Percentiles rank a stretch among this genome's conserved stretches.
Conservation (phyloP, 2,888 invertebrate genomes). For the Lepidocyrtoides sp. region DNA sequence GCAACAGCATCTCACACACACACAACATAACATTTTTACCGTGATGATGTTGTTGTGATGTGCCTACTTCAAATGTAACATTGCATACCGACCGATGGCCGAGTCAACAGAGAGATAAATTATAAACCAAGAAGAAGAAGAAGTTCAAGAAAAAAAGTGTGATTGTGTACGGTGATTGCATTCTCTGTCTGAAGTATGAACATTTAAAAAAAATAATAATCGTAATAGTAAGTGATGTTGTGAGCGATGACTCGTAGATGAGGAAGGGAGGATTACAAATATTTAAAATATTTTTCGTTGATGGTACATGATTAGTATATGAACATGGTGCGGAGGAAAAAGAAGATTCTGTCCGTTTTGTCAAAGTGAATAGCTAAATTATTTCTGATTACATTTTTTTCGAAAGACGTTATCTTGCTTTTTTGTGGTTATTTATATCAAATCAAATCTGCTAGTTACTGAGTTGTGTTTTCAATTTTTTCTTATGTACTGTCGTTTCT, state of each 20-base stretch:
- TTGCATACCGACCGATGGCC: slow-evolving; percentile 19
- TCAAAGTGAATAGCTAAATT: slow-evolving; percentile 22
- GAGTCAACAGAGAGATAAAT: slow-evolving; percentile 37
- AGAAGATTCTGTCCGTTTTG: slow-evolving; percentile 35
- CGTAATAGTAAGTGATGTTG: neutral
- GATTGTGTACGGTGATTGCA: neutral
- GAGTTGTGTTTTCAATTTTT: too few species aligned
- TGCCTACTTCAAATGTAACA: slow-evolving; percentile 33
- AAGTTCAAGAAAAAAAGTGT: neutral
- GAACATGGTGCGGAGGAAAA: slow-evolving; percentile 12
- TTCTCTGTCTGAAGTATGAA: neutral
- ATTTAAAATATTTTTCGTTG: neutral
- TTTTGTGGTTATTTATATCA: too few species aligned
- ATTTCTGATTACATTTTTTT: neutral
- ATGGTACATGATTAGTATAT: slow-evolving; percentile 1
- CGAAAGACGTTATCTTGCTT: neutral
- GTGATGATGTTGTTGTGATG: slow-evolving; percentile 21
- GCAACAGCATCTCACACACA: slow-evolving; percentile 17
- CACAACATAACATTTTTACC: slow-evolving; percentile 12
- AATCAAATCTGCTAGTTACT: too few species aligned
- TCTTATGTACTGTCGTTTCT: too few species aligned
- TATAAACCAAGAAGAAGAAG: neutral
- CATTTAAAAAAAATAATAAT: neutral
- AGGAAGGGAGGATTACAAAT: slow-evolving; percentile 26
- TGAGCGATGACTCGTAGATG: slow-evolving; percentile 27